These are phyloP conservation scores for Pelvicachromis taeniatus DNA, from an alignment of 2,113 vertebrate species.

Conservation along the genomic window DNA sequence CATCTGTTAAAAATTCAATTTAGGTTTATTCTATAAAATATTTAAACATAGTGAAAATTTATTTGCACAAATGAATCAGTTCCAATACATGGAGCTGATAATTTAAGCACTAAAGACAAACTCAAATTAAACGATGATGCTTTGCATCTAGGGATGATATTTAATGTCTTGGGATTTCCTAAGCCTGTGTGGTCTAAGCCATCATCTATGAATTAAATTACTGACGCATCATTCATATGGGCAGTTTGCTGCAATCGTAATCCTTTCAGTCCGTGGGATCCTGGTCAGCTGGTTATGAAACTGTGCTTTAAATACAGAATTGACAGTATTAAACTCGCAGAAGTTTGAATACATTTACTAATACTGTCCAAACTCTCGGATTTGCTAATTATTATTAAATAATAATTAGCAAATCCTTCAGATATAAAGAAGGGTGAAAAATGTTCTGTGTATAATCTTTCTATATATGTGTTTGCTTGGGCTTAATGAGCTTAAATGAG, in stretches of 20 bases:
- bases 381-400: background rate
- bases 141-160: background rate
- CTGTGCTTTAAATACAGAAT: background rate
- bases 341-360: background rate
- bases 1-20: background rate
- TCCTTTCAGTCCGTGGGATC: background rate
- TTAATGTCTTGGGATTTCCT: background rate
- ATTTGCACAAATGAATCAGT: background rate
- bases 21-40: background rate
- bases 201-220: background rate
- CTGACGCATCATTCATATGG: background rate
- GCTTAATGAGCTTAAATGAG: slow-evolving; percentile 9
- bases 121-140: background rate
- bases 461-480: background rate
- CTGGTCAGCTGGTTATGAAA: background rate
- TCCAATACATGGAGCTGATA: background rate
- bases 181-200: background rate
- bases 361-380: background rate
- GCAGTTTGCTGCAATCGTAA: background rate
- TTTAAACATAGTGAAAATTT: background rate
- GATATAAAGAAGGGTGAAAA: background rate
- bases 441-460: background rate
- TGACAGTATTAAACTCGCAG: background rate
- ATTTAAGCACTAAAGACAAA: background rate
- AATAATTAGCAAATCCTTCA: too few relatives aligned